Percentiles rank a stretch among this genome's conserved stretches.
phyloP scores from a whole-genome alignment of 35 echinoderm and acorn worm genomes.

The Ophiothrix spiculata region DNA sequence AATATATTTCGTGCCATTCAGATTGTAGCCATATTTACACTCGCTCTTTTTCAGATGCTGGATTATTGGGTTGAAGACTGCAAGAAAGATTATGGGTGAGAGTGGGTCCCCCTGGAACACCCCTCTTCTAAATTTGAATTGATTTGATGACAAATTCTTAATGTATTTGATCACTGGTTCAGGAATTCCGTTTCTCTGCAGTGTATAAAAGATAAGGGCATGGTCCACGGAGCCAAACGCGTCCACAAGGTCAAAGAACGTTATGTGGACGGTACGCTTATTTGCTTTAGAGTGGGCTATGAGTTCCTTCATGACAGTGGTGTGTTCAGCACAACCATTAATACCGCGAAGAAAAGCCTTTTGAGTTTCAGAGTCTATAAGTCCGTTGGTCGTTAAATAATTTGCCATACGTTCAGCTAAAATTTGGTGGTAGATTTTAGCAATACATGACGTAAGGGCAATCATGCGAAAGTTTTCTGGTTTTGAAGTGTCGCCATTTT shows the following conservation, averaged over 20 bases:
- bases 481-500: neutral
- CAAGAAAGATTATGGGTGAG: constrained; percentile 47
- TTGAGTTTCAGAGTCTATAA: constrained; percentile 15
- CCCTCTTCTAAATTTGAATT: constrained; percentile 29
- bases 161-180: no score
- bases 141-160: constrained; percentile 13
- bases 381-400: constrained; percentile 17
- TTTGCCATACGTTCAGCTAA: constrained; percentile 24
- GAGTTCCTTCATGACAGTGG: constrained; percentile 29
- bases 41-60: constrained; percentile 33
- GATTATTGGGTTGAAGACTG: constrained; percentile 40
- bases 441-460: constrained; percentile 24
- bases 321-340: constrained; percentile 41
- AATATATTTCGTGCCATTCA: no score
- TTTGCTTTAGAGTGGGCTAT: constrained; percentile 13
- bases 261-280: constrained; percentile 31
- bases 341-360: constrained; percentile 38
- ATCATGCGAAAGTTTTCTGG: constrained; percentile 24
- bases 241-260: constrained; percentile 29
- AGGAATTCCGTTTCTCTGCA: constrained; percentile 25
- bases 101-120: constrained; percentile 51
- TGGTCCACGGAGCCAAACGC: constrained; percentile 21
- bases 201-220: constrained; percentile 19
- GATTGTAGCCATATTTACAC: constrained; percentile 10
- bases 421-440: constrained; percentile 45